Conservation (phyloP, 2,113 vertebrate genomes). For the Columba livia region DNA sequence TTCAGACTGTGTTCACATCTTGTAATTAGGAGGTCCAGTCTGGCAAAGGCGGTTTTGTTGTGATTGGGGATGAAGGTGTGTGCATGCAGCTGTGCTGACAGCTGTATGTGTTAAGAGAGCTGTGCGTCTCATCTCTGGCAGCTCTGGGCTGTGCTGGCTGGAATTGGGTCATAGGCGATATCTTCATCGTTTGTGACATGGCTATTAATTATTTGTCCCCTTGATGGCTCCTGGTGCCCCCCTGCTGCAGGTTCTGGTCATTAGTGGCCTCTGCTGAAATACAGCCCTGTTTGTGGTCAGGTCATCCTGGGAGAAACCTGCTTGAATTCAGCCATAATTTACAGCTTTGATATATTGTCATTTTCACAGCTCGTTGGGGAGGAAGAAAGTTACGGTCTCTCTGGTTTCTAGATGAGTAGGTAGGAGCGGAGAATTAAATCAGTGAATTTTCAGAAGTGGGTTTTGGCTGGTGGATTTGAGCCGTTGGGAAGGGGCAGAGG, state of each 20-base stretch:
- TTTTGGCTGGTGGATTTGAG: neutral
- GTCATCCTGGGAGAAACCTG: neutral
- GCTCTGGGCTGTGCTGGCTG: neutral
- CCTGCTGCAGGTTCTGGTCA: neutral
- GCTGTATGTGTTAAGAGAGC: neutral
- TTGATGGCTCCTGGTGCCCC: neutral
- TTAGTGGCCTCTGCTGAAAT: neutral
- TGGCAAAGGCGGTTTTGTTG: constrained; percentile 4
- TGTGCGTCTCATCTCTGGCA: neutral
- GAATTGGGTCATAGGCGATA: neutral
- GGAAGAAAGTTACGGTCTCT: neutral
- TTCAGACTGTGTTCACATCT: neutral
- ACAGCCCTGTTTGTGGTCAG: neutral
- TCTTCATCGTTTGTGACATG: neutral
- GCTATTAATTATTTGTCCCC: neutral
- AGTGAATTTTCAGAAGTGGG: neutral
- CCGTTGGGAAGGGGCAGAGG: accelerated
- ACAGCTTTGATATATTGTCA: neutral
- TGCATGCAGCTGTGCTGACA: neutral
- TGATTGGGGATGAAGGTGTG: neutral
- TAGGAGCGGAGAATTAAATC: neutral
- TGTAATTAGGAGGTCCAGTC: neutral
- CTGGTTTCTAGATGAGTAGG: neutral
- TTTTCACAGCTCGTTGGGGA: neutral
- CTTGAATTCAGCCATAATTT: neutral